Evolutionary conservation across 2,888 invertebrate genomes (phyloP), one percentile per base, ranked within the genome.

Genomic region (Hesperia comma): DNA sequence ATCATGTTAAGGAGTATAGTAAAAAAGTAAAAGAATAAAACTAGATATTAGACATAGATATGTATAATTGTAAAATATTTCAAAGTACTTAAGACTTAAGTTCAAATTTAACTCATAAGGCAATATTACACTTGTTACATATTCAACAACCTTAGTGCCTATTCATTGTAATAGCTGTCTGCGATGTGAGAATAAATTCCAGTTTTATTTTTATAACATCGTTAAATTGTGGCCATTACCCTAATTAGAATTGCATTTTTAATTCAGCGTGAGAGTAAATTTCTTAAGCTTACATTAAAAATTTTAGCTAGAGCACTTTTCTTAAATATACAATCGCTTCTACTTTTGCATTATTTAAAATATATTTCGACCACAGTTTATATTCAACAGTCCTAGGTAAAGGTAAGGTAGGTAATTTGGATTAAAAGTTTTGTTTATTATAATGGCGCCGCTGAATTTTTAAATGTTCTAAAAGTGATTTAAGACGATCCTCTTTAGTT

Each of bases 71-170:
- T n/a, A n/a, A n/a, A n/a, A n/a, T n/a, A 26, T 26, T 26, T 4
- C 12, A 37, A 37, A 8, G 1, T 37, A 37, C 1, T 37, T 8
- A 63, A 55, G 46, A 55, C 56, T 55, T 55, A 46, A 55, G 55
- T 56, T 46, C 56, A 56, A 63, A n/a, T n/a, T n/a, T n/a, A n/a
- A n/a, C n/a, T n/a, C 55, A 37, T 58, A 64, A 64, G 58, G 53
- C 58, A 64, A 53, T 53, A 57, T 57, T 66, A 53, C 53, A 51
- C 33, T 58, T 86, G 71, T 46, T 62, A 41, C 46, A 51, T 67
- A 63, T 60, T 60, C 41, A 60, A 26, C 26, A 57, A 32, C 33
- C 19, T 58, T 70, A 33, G 33, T 32, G 63, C 37, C 21, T 70
- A 46, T 60, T 54, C 41, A 32, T 66, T 66, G 43, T 61, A 62